Evolutionary conservation across 2,113 vertebrate species (phyloP).

Genomic region (Solea solea): DNA sequence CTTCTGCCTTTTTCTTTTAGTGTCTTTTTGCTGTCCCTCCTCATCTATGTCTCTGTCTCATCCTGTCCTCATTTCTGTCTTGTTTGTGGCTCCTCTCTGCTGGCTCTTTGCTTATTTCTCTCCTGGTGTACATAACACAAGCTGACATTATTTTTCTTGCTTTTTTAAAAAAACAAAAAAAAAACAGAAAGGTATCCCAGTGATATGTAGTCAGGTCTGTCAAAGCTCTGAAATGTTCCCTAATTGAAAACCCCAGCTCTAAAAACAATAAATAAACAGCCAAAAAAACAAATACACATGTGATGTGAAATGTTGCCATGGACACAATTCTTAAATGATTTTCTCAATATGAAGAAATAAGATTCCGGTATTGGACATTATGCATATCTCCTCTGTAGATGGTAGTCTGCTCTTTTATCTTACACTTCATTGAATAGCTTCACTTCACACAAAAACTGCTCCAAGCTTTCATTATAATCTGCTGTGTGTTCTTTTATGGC

Average conservation of each 20-base stretch:
- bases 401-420: too few species aligned
- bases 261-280: conserved; percentile 39
- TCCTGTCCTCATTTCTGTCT: conserved; percentile 57
- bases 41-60: conserved; percentile 49
- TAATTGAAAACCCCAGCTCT: conserved; percentile 55
- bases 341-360: too few species aligned
- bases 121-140: conserved; percentile 55
- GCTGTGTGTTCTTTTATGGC: too few species aligned
- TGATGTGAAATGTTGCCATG: not conserved
- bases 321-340: not conserved
- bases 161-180: not conserved
- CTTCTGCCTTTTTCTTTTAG: conserved; percentile 30
- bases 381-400: too few species aligned
- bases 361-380: too few species aligned
- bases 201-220: conserved; percentile 50
- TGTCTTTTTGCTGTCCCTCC: conserved; percentile 44
- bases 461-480: too few species aligned
- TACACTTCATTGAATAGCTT: too few species aligned
- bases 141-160: conserved; percentile 58
- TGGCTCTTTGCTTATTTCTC: conserved; percentile 33
- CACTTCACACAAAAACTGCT: too few species aligned
- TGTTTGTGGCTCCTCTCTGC: conserved; percentile 44
- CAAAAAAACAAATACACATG: not conserved
- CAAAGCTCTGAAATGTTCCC: conserved; percentile 40
- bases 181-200: conserved; percentile 38